Conservation (phyloP, 2,888 invertebrate species). For the Agrypnus murinus region DNA sequence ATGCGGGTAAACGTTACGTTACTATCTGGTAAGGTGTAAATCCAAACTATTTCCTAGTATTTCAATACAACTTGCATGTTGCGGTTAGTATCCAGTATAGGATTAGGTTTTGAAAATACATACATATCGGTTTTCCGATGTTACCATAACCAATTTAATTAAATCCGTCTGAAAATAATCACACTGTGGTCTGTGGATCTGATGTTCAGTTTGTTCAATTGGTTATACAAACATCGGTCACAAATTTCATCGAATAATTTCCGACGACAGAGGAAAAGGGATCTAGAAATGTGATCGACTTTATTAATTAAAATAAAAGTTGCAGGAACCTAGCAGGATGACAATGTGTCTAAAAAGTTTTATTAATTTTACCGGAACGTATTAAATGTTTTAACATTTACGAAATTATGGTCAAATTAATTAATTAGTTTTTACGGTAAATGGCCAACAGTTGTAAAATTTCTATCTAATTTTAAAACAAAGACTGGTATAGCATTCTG, state of each 20-base stretch:
- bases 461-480: too few relatives aligned
- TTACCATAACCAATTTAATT: conserved; percentile 17
- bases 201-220: background rate
- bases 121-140: background rate
- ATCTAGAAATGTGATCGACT: background rate
- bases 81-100: background rate
- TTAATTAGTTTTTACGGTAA: too few relatives aligned
- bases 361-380: background rate
- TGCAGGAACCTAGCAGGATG: background rate
- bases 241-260: background rate
- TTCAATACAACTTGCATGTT: background rate
- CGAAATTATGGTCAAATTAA: too few relatives aligned
- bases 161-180: conserved; percentile 12
- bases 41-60: too few relatives aligned
- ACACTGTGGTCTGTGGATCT: background rate
- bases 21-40: too few relatives aligned
- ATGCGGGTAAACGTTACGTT: too few relatives aligned
- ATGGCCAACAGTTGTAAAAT: background rate
- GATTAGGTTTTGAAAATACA: background rate
- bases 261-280: background rate
- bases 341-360: background rate
- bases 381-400: too few relatives aligned
- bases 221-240: background rate
- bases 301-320: conserved; percentile 7
- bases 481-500: too few relatives aligned